Evolutionary conservation across 2,888 invertebrate genomes (phyloP).

Genomic region (Metacarcinus magister): DNA sequence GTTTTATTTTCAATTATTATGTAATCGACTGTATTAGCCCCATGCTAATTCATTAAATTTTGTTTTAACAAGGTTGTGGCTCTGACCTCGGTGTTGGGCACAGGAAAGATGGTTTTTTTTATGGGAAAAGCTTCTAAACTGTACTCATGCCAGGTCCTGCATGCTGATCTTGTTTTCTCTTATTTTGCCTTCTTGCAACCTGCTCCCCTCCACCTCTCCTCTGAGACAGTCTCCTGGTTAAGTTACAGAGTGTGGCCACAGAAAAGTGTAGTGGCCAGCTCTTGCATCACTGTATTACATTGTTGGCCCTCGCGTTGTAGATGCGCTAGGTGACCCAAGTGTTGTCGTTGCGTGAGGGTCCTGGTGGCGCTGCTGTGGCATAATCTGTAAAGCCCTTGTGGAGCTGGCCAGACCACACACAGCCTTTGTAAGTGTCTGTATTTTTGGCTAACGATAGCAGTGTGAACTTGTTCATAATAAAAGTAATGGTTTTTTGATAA

Average conservation of each 20-base stretch:
- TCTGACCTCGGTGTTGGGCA: slow-evolving; percentile 20
- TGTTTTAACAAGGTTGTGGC: slow-evolving; percentile 58
- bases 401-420: slow-evolving; percentile 80
- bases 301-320: slow-evolving; percentile 61
- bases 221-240: slow-evolving; percentile 65
- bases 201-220: slow-evolving; percentile 58
- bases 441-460: slow-evolving; percentile 81
- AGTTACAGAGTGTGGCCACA: slow-evolving; percentile 69
- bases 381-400: slow-evolving; percentile 74
- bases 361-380: slow-evolving; percentile 76
- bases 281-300: slow-evolving; percentile 65
- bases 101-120: not conserved
- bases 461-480: slow-evolving; percentile 82
- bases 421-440: slow-evolving; percentile 82
- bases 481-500: slow-evolving; percentile 80
- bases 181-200: slow-evolving; percentile 59
- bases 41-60: slow-evolving; percentile 55
- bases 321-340: slow-evolving; percentile 73
- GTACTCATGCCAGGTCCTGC: slow-evolving; percentile 21
- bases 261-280: slow-evolving; percentile 69
- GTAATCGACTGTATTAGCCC: slow-evolving; percentile 57
- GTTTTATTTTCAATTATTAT: slow-evolving; percentile 63
- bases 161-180: slow-evolving; percentile 5
- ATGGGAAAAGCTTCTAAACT: not conserved
- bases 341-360: slow-evolving; percentile 72